Percentiles rank a stretch among this genome's conserved stretches.
These are phyloP conservation scores for Incurvaria masculella DNA, from an alignment of 2,888 invertebrate species.

Conservation along the genomic window DNA sequence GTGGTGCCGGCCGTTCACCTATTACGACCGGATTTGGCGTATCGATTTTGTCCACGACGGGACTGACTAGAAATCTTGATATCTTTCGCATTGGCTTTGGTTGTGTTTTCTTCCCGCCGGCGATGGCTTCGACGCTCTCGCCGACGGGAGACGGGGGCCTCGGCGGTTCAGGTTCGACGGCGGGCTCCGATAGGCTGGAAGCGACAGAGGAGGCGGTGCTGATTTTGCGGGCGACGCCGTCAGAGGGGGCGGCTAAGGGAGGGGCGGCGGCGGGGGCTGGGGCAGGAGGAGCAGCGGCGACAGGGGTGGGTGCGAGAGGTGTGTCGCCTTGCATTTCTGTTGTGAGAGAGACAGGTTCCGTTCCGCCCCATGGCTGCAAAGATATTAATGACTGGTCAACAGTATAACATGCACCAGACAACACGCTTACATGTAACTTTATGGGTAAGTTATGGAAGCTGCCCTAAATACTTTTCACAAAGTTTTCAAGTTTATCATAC, in stretches of 20 bases:
- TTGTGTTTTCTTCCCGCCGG: conserved; percentile 36
- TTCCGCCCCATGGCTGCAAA: too few species aligned
- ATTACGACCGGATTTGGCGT: conserved; percentile 8
- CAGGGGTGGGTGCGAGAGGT: too few species aligned
- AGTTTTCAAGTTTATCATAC: too few species aligned
- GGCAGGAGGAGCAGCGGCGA: not conserved
- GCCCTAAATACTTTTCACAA: too few species aligned
- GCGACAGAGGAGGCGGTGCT: conserved; percentile 42
- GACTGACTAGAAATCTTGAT: conserved; percentile 79
- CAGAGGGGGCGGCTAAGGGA: conserved; percentile 4
- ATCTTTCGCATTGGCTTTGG: conserved; percentile 66
- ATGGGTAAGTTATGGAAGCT: too few species aligned
- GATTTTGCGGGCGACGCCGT: conserved; percentile 34
- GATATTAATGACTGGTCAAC: too few species aligned
- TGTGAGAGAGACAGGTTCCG: too few species aligned
- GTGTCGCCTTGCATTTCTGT: too few species aligned
- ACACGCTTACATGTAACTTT: too few species aligned
- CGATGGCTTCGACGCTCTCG: conserved; percentile 37
- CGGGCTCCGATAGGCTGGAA: conserved; percentile 49
- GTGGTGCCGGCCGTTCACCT: conserved; percentile 27
- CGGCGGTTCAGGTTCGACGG: conserved; percentile 23
- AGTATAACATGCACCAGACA: too few species aligned
- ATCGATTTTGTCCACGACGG: conserved; percentile 61
- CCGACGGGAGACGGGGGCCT: too few species aligned
- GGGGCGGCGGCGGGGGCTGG: conserved; percentile 3